Conservation (phyloP, 2,113 vertebrate species). For the Steatornis caripensis region DNA sequence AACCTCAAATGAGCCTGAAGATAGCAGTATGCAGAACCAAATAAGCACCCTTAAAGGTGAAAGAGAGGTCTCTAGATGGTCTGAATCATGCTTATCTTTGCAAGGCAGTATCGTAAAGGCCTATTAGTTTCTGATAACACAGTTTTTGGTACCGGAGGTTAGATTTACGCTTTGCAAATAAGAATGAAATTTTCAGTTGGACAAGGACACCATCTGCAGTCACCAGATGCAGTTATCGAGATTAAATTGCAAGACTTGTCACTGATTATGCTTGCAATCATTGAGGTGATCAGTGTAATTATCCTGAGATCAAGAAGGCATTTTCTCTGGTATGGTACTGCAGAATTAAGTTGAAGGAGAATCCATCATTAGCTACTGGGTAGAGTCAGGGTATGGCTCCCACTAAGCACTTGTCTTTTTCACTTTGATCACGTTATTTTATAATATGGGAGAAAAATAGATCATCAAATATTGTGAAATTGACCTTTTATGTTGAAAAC, state of each 20-base stretch:
- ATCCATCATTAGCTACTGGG: background rate
- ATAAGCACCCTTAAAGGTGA: background rate
- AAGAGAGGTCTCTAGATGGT: background rate
- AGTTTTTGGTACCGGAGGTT: background rate
- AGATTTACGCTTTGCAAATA: background rate
- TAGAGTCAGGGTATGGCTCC: background rate
- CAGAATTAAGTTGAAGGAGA: background rate
- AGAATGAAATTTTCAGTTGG: background rate
- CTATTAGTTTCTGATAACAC: background rate
- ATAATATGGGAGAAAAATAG: background rate
- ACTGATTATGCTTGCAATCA: conserved; percentile 34
- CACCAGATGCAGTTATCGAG: conserved; percentile 41
- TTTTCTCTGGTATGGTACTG: background rate
- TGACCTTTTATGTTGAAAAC: background rate
- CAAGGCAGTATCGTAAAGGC: background rate
- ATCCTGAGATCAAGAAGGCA: background rate
- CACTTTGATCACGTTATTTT: background rate
- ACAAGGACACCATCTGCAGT: conserved; percentile 31
- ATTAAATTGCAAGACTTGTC: conserved; percentile 22
- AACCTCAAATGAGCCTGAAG: background rate
- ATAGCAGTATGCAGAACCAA: background rate
- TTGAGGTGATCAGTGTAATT: conserved; percentile 50
- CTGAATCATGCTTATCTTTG: background rate
- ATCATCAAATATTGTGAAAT: background rate
- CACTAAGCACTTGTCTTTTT: background rate